Evolutionary conservation across 2,888 invertebrate species (phyloP).

Genomic region (Cyclophora punctaria): DNA sequence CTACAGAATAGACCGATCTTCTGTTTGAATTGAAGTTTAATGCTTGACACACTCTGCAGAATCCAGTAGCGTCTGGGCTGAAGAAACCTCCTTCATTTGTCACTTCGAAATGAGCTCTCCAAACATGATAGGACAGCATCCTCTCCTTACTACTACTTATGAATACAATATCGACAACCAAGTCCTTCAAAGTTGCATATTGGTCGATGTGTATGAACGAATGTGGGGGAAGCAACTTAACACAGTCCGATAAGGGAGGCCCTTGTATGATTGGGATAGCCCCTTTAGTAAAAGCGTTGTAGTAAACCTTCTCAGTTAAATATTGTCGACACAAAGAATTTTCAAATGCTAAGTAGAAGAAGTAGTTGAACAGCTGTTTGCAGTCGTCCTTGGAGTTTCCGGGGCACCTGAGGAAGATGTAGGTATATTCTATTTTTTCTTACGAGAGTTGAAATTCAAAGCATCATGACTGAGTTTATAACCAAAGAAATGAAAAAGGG

Average conservation of each 20-base stretch:
- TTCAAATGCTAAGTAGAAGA: constrained; percentile 78
- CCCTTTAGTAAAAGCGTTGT: constrained; percentile 72
- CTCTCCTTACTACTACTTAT: constrained; percentile 48
- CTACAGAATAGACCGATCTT: neutral
- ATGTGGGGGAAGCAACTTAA: constrained; percentile 63
- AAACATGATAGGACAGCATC: constrained; percentile 58
- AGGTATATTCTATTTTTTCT: too few species aligned
- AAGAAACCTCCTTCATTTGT: constrained; percentile 77
- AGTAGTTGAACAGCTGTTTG: constrained; percentile 55
- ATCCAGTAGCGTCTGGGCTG: constrained; percentile 69
- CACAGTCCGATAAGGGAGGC: constrained; percentile 45
- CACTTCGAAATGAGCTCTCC: constrained; percentile 72
- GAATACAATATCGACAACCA: constrained; percentile 65
- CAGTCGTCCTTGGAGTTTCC: constrained; percentile 48
- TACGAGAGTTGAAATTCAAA: too few species aligned
- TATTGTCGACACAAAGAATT: constrained; percentile 77
- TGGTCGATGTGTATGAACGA: constrained; percentile 60
- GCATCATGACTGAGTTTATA: too few species aligned
- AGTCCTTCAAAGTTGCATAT: constrained; percentile 17
- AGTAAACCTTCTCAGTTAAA: constrained; percentile 77
- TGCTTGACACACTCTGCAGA: constrained; percentile 74
- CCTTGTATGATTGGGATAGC: constrained; percentile 77
- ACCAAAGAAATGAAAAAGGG: too few species aligned
- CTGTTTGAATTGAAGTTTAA: neutral
- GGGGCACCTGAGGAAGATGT: constrained; percentile 6